Evolutionary conservation across 2,888 invertebrate genomes (phyloP).

Genomic region (Xylota sylvarum): DNA sequence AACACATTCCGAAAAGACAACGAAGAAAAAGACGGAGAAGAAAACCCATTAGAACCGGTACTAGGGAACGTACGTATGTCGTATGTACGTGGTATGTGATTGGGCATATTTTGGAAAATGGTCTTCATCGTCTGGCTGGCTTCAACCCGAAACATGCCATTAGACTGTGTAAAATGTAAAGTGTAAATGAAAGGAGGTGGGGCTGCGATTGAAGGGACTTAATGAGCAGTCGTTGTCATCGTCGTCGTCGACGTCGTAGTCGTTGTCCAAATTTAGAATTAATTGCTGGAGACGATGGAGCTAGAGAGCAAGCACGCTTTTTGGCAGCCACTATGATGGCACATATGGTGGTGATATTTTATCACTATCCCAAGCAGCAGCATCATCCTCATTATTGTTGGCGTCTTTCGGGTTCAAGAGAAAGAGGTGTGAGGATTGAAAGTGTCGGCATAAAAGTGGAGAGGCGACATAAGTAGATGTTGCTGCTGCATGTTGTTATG

Average conservation of each 20-base stretch:
- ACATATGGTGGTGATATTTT: slow-evolving; percentile 57
- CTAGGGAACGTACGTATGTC: neutral
- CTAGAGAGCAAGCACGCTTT: slow-evolving; percentile 36
- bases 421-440: neutral
- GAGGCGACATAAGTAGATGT: slow-evolving; percentile 29
- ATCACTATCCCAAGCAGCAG: slow-evolving; percentile 15
- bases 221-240: slow-evolving; percentile 50
- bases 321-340: slow-evolving; percentile 38
- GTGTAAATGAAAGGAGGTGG: slow-evolving; percentile 13
- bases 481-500: slow-evolving; percentile 47
- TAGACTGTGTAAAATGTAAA: slow-evolving; percentile 27
- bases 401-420: neutral
- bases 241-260: slow-evolving; percentile 6
- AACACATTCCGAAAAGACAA: slow-evolving; percentile 4
- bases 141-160: slow-evolving; percentile 23
- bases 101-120: slow-evolving; percentile 31
- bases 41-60: slow-evolving; percentile 29
- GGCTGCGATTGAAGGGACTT: slow-evolving; percentile 32
- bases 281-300: slow-evolving; percentile 51
- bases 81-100: slow-evolving; percentile 34
- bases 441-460: slow-evolving; percentile 22
- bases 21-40: slow-evolving; percentile 2
- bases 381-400: slow-evolving; percentile 3
- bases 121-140: neutral
- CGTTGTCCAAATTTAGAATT: slow-evolving; percentile 68